Evolutionary conservation across 1,140 invertebrate species (phyloP).

Genomic region (Pygmarrhopalites habei): DNA sequence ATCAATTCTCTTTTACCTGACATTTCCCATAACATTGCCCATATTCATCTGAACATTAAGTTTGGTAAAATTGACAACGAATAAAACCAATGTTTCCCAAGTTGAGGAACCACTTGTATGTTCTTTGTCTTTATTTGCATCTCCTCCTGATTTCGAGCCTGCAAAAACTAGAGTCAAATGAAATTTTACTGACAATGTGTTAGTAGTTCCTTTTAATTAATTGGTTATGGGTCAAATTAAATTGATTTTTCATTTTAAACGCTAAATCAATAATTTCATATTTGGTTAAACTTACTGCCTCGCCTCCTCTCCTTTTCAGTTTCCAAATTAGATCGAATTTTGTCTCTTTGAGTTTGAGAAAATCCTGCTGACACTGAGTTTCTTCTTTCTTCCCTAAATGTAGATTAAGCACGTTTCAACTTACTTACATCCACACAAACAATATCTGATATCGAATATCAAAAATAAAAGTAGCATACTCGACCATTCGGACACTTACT

Average conservation of each 20-base stretch:
- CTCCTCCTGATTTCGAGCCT: conserved; percentile 16
- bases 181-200: background rate
- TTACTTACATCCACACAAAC: too few relatives aligned
- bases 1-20: too few relatives aligned
- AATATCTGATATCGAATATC: too few relatives aligned
- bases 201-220: too few relatives aligned
- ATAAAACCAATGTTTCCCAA: conserved; percentile 92
- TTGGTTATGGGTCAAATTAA: too few relatives aligned
- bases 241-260: background rate
- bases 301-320: conserved; percentile 26
- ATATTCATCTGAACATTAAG: conserved; percentile 97
- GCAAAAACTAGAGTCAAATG: conserved; percentile 14
- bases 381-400: conserved; percentile 24
- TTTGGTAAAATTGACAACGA: conserved; percentile 90
- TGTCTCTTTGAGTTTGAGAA: conserved; percentile 20
- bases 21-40: conserved; percentile 98
- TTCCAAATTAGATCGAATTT: conserved; percentile 26
- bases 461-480: too few relatives aligned
- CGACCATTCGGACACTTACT: background rate
- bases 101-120: conserved; percentile 25
- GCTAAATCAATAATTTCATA: conserved; percentile 9
- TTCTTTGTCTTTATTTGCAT: conserved; percentile 12
- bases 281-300: conserved; percentile 20
- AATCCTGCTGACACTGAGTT: conserved; percentile 20
- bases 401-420: too few relatives aligned